Evolutionary conservation across 2,113 vertebrate species (phyloP).

Genomic region (Gnathonemus longibarbis): DNA sequence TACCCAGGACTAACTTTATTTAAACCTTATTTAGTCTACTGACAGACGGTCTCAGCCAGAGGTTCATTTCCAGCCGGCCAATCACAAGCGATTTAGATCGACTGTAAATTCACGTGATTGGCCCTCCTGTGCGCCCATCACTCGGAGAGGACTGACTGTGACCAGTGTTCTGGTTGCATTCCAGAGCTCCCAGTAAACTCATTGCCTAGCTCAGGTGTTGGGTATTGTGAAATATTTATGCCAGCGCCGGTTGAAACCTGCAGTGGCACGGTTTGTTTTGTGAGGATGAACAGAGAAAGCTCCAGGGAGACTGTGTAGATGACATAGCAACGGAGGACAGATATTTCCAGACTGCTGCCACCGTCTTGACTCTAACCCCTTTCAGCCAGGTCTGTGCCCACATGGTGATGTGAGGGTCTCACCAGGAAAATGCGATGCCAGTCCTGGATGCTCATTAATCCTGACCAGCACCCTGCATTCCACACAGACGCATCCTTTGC

Average conservation of each 20-base stretch:
- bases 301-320: neutral
- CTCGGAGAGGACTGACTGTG: neutral
- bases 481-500: neutral
- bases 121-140: neutral
- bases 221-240: neutral
- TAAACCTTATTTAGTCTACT: neutral
- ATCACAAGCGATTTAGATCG: neutral
- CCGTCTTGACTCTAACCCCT: neutral
- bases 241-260: neutral
- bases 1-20: neutral
- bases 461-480: neutral
- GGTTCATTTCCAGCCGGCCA: neutral
- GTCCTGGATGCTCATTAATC: neutral
- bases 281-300: neutral
- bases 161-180: neutral
- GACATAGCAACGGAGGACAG: neutral
- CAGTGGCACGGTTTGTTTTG: neutral
- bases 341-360: neutral
- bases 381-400: neutral
- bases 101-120: neutral
- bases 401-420: neutral
- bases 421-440: neutral
- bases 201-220: neutral
- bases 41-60: neutral
- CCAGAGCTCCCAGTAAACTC: neutral